Conservation (phyloP, 2,797 vertebrate genomes). For the Austrolebias charrua region DNA sequence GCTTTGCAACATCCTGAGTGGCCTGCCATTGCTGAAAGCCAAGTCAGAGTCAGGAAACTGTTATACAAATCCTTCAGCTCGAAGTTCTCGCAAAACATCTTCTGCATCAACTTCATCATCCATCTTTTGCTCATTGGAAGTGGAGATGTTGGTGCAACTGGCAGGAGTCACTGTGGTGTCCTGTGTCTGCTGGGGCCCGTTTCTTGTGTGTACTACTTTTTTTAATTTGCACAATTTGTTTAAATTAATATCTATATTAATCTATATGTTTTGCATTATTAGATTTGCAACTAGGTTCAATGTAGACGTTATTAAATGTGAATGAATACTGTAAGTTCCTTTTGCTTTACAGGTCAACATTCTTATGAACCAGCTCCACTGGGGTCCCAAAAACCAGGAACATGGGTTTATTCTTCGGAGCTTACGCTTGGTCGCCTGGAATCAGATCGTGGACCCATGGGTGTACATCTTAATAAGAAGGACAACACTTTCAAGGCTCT, state of each 20-base stretch:
- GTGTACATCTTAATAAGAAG: constrained; percentile 85
- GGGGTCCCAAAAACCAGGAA: constrained; percentile 20
- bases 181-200: constrained; percentile 77
- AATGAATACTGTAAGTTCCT: constrained; percentile 21
- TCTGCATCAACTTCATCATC: constrained; percentile 42
- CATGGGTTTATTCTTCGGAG: constrained; percentile 73
- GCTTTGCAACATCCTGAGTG: constrained; percentile 74
- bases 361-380: constrained; percentile 67
- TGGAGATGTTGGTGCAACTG: constrained; percentile 78
- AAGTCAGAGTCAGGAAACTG: constrained; percentile 45
- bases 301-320: background rate
- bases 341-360: constrained; percentile 75
- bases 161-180: constrained; percentile 73
- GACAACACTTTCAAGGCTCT: constrained; percentile 77
- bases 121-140: constrained; percentile 63
- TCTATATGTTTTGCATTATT: background rate
- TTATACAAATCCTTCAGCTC: constrained; percentile 18
- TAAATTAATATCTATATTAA: background rate
- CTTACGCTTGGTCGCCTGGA: constrained; percentile 85
- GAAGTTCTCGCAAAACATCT: constrained; percentile 17
- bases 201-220: constrained; percentile 72
- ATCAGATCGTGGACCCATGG: constrained; percentile 85
- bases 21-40: constrained; percentile 62
- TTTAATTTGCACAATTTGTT: background rate
- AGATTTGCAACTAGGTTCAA: background rate